Evolutionary conservation across 1,140 invertebrate genomes (phyloP), one percentile per base, ranked within the genome.

Genomic region (Acromyrmex heyeri): DNA sequence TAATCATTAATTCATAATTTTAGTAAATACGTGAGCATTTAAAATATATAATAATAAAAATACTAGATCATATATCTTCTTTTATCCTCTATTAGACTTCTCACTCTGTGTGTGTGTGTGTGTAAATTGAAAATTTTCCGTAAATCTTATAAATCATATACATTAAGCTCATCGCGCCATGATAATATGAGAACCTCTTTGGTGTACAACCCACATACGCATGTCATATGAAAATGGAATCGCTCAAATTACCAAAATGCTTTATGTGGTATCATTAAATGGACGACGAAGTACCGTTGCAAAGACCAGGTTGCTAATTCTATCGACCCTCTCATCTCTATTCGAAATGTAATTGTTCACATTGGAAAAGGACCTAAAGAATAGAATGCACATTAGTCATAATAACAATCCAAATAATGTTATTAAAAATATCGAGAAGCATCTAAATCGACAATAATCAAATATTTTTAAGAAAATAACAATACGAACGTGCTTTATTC

Each of bases 331-430:
- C 38, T 24, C 8, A 53, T 50, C 50, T 38, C 34, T 24, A 55
- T 38, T 76, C 16, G 0, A 30, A 77, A 50, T 16, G 5, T 30
- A 53, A 44, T 21, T 18, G 0, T 59, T 21, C 7, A 62, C n/a
- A 21, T 34, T 14, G 30, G 3, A 78, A 78, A 44, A 48, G 27
- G 21, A 88, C 79, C 79, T 88, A 75, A 77, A 88, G 4, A 50
- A 89, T 86, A 65, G 59, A 78, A 88, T 30, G 30, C 7, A 44
- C 10, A 12, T n/a, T 64, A 27, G 70, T 88, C 72, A 88, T 81
- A 85, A 65, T 50, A 65, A 67, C 67, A 12, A 30, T 65, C n/a
- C 12, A 69, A 69, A 69, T 10, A 6, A 24, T 24, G 38, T n/a
- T n/a, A 0, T 21, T n/a, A 34, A 48, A 50, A 48, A 1, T 64